These are phyloP conservation scores for Zaprionus lineosus DNA, from an alignment of 2,888 invertebrate species.

Conservation along the genomic window DNA sequence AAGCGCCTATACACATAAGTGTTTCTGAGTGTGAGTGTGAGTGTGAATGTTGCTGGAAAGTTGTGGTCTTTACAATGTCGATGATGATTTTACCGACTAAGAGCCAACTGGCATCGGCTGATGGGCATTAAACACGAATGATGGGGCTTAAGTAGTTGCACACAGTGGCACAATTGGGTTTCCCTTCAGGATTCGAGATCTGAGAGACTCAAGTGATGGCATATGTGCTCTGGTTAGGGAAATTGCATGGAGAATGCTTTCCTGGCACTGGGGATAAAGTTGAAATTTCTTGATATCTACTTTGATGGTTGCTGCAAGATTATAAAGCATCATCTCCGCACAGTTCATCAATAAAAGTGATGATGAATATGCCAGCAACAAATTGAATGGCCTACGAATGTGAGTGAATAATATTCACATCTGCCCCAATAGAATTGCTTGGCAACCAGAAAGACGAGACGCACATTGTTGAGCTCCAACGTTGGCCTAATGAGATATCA, in stretches of 20 bases:
- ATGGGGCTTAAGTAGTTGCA: constrained; percentile 74
- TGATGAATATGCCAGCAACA: constrained; percentile 19
- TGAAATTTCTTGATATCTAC: constrained; percentile 30
- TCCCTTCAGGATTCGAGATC: constrained; percentile 40
- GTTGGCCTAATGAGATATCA: too few species aligned
- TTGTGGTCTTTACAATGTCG: constrained; percentile 51
- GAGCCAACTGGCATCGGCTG: constrained; percentile 41
- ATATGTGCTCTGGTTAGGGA: constrained; percentile 51
- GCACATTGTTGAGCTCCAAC: constrained; percentile 1
- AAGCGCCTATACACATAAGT: too few species aligned
- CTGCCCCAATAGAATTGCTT: constrained; percentile 34
- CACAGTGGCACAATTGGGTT: constrained; percentile 50
- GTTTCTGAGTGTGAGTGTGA: constrained; percentile 4
- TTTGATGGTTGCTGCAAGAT: constrained; percentile 7
- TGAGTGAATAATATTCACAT: constrained; percentile 27
- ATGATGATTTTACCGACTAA: constrained; percentile 25
- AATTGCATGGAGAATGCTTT: constrained; percentile 11
- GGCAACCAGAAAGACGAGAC: constrained; percentile 35
- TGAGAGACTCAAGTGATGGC: constrained; percentile 59
- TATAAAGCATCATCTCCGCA: too few species aligned
- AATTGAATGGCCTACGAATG: too few species aligned
- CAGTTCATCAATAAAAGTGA: too few species aligned
- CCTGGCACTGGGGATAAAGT: constrained; percentile 22
- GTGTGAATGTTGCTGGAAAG: constrained; percentile 15
- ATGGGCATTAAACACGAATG: constrained; percentile 70